Percentiles rank a stretch among this genome's conserved stretches.
Evolutionary conservation across 2,888 invertebrate genomes (phyloP).

Genomic region (Blomia tropicalis): DNA sequence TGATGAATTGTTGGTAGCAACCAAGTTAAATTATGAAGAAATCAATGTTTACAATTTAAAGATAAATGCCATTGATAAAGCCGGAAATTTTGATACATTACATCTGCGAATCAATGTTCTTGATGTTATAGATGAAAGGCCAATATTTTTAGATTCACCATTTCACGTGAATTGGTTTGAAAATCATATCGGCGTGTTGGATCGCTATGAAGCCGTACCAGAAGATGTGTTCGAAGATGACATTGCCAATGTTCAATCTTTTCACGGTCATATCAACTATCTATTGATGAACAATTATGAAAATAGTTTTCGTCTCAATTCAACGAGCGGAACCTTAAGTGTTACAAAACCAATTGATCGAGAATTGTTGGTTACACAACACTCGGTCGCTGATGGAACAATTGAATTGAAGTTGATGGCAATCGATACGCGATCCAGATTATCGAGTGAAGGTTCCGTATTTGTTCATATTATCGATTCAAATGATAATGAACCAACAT

Average conservation of each 20-base stretch:
- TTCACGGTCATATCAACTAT: slow-evolving; percentile 77
- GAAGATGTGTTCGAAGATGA: neutral
- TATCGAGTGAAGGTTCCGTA: slow-evolving; percentile 80
- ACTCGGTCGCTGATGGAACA: slow-evolving; percentile 44
- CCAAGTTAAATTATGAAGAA: slow-evolving; percentile 65
- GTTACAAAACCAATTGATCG: slow-evolving; percentile 58
- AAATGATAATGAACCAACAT: slow-evolving; percentile 80
- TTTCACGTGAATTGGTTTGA: slow-evolving; percentile 85
- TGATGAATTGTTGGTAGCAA: slow-evolving; percentile 53
- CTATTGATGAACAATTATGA: slow-evolving; percentile 82
- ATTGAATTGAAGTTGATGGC: slow-evolving; percentile 66
- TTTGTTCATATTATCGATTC: slow-evolving; percentile 77
- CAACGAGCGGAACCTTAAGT: slow-evolving; percentile 66
- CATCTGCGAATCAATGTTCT: slow-evolving; percentile 60
- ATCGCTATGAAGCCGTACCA: slow-evolving; percentile 10
- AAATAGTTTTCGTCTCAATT: slow-evolving; percentile 66
- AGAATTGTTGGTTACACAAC: slow-evolving; percentile 65
- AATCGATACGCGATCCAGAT: slow-evolving; percentile 76
- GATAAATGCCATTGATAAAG: slow-evolving; percentile 56
- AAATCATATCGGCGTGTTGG: slow-evolving; percentile 39
- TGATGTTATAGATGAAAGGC: slow-evolving; percentile 85
- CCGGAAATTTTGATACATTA: slow-evolving; percentile 47
- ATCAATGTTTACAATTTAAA: slow-evolving; percentile 64
- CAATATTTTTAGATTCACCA: slow-evolving; percentile 82
- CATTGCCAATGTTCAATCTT: neutral